Base-by-base conservation (phyloP, 2,797 vertebrate genomes). In the Cuniculus paca region DNA sequence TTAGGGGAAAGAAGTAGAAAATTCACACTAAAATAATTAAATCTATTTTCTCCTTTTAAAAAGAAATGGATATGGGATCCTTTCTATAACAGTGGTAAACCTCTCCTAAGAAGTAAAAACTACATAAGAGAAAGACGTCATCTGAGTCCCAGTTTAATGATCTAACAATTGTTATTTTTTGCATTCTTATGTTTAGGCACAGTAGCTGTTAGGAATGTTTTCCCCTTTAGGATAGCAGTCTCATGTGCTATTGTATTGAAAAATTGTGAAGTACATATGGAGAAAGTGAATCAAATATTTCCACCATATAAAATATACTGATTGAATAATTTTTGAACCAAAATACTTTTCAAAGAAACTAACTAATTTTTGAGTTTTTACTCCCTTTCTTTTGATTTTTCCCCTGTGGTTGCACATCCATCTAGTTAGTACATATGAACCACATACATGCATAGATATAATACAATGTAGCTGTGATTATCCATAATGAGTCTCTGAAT, bases 211-310 rank as follows among this genome's bases (percentile, higher is more conserved):
- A 72, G 19, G n/a, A 86, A 20, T 39, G 5, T 48, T 89, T 86
- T 87, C 52, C 3, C 93, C 19, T 93, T 88, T 88, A 20, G 13
- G 20, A 90, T 5, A 84, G 6, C n/a, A 84, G 14, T 36, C 6
- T 74, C 42, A 28, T 68, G 16, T 36, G 8, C 36, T 93, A 1
- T 52, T 45, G 7, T 75, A 50, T 28, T 28, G 19, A 86, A 86
- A 88, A 22, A 34, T 28, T 87, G 2, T 87, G 50, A 91, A 52
- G 2, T 56, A 36, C 7, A 50, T 63, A n/a, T n/a, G 16, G 5
- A 85, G 54, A 65, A 90, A 75, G 36, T 88, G 28, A 52, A 31
- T 50, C 50, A 95, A 88, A 68, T 79, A 45, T 85, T 91, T 84
- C 86, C 70, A 88, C 52, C 17, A 85, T 72, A 6, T 24, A 63